Evolutionary conservation across 2,113 vertebrate genomes (phyloP).

Genomic region (Dromaius novaehollandiae): DNA sequence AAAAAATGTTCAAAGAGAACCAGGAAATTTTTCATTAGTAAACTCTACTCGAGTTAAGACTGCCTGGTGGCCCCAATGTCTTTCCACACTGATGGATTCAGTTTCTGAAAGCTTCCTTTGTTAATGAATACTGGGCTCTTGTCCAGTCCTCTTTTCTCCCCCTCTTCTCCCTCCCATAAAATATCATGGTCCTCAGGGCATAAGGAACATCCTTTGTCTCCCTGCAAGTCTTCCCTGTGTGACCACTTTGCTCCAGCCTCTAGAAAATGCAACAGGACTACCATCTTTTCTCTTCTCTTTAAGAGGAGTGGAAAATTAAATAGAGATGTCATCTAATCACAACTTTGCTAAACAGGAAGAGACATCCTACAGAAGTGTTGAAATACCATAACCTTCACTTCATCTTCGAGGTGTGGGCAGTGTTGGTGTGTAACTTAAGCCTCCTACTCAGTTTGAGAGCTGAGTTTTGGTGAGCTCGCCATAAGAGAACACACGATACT

Average conservation of each 20-base stretch:
- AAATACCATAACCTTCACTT: not conserved
- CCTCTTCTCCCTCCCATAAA: constrained; percentile 49
- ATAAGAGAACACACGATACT: not conserved
- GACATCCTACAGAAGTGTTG: not conserved
- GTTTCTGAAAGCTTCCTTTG: constrained; percentile 68
- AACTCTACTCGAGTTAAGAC: constrained; percentile 63
- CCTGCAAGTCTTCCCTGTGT: constrained; percentile 33
- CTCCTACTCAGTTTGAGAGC: not conserved
- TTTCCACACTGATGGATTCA: constrained; percentile 46
- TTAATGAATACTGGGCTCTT: constrained; percentile 67
- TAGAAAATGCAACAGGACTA: constrained; percentile 21
- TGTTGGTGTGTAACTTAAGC: not conserved
- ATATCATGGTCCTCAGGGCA: constrained; percentile 56
- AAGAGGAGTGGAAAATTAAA: not conserved
- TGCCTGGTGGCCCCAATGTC: constrained; percentile 48
- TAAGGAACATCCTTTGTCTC: constrained; percentile 64
- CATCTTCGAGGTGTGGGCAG: not conserved
- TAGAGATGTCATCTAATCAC: not conserved
- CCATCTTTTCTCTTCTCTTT: not conserved
- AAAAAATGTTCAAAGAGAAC: not conserved
- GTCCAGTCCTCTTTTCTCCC: constrained; percentile 51
- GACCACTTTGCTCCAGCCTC: not conserved
- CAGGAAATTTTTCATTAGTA: constrained; percentile 24
- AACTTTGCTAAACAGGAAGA: not conserved
- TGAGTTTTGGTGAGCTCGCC: not conserved